A percentile compares a stretch with the other conserved stretches of the same genome.
Conservation (phyloP, 1,140 invertebrate genomes). For the Apis laboriosa region DNA sequence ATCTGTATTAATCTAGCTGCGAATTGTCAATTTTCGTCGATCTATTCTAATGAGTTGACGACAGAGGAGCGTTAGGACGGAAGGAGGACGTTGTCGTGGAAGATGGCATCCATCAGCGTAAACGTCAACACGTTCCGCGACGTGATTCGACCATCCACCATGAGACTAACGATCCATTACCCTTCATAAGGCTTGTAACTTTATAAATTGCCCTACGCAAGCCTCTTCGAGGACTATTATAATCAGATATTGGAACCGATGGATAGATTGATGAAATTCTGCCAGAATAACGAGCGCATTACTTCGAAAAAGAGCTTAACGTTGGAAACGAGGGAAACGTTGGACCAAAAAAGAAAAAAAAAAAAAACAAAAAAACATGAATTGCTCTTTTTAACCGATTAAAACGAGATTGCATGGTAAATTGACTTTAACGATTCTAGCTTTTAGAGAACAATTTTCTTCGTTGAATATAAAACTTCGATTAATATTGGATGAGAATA, state of each 20-base stretch:
- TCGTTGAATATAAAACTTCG: background rate
- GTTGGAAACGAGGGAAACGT: background rate
- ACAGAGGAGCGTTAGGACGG: no score
- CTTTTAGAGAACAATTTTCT: background rate
- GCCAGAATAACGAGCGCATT: background rate
- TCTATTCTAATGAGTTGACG: no score
- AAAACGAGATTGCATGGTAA: background rate
- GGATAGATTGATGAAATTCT: slow-evolving; percentile 42
- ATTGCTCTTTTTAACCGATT: background rate
- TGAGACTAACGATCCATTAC: slow-evolving; percentile 44
- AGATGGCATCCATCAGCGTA: background rate
- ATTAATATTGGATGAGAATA: background rate
- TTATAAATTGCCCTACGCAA: slow-evolving; percentile 47
- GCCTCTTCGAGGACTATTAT: slow-evolving; percentile 34
- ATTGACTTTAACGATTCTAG: background rate
- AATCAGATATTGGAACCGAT: slow-evolving; percentile 46
- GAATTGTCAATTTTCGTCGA: no score
- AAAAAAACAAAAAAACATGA: background rate
- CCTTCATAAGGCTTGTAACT: slow-evolving; percentile 27
- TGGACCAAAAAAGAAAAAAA: background rate
- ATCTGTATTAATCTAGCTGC: no score
- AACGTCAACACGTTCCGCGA: background rate
- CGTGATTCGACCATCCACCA: slow-evolving; percentile 16
- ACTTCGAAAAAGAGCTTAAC: background rate
- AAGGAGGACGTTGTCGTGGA: background rate